Conservation (phyloP, 2,888 invertebrate genomes). For the Nasonovia ribisnigri region DNA sequence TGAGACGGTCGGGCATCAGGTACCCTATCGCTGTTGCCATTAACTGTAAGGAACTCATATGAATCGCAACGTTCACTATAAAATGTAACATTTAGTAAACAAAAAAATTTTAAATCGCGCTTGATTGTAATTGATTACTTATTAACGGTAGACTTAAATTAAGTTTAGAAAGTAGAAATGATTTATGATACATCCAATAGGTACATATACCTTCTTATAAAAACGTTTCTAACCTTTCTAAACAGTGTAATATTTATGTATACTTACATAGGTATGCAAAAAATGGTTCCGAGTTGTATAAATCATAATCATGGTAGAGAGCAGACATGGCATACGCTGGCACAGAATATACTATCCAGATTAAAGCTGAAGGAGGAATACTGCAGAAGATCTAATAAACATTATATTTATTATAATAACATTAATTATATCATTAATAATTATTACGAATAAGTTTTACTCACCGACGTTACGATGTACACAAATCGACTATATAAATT, state of each 20-base stretch:
- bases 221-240: background rate
- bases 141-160: background rate
- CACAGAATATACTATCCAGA: constrained; percentile 87
- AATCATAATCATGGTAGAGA: constrained; percentile 74
- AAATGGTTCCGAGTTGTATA: constrained; percentile 68
- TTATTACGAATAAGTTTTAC: constrained; percentile 67
- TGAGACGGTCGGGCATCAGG: constrained; percentile 77
- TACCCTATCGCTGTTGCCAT: constrained; percentile 78
- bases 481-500: constrained; percentile 84
- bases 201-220: background rate
- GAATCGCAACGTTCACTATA: constrained; percentile 75
- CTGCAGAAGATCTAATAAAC: constrained; percentile 81
- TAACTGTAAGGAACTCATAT: constrained; percentile 79
- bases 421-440: constrained; percentile 22
- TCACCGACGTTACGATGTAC: constrained; percentile 85
- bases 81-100: constrained; percentile 14
- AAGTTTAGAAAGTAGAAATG: background rate
- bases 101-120: background rate
- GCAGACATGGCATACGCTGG: constrained; percentile 93
- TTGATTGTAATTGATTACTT: background rate
- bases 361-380: constrained; percentile 81
- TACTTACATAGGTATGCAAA: constrained; percentile 69
- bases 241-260: background rate
- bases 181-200: background rate
- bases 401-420: constrained; percentile 66